These are phyloP conservation scores for Notodonta dromedarius DNA, from an alignment of 2,888 invertebrate genomes.

Conservation along the genomic window DNA sequence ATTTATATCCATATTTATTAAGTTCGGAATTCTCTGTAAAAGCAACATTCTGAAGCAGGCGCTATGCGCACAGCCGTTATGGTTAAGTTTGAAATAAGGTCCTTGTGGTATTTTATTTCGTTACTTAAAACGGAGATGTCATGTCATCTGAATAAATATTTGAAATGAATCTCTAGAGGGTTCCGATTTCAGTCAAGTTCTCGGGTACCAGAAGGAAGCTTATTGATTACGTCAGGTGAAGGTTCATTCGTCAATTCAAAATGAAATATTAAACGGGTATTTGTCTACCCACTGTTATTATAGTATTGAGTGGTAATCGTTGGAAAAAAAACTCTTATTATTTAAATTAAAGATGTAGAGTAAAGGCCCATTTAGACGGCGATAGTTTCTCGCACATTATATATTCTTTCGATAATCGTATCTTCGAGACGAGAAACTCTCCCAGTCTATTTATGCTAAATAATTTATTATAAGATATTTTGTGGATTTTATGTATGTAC, in stretches of 20 bases:
- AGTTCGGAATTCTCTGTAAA: constrained; percentile 43
- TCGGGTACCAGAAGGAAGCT: constrained; percentile 24
- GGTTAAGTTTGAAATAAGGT: constrained; percentile 54
- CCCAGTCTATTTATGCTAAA: background rate
- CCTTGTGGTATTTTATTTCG: constrained; percentile 56
- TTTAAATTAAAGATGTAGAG: no score
- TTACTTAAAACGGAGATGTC: constrained; percentile 50
- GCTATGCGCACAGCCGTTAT: constrained; percentile 47
- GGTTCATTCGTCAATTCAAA: background rate
- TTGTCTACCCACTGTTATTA: no score
- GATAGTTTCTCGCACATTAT: no score
- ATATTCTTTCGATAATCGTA: no score
- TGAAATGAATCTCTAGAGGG: constrained; percentile 51
- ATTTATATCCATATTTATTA: constrained; percentile 65
- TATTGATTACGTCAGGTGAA: constrained; percentile 21
- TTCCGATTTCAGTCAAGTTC: constrained; percentile 49
- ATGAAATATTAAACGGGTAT: no score
- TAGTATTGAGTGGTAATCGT: no score
- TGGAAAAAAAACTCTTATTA: background rate
- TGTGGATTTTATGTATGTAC: background rate
- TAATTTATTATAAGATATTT: no score
- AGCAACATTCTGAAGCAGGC: constrained; percentile 42
- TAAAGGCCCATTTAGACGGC: no score
- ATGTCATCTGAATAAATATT: constrained; percentile 65
- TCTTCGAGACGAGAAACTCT: no score